Evolutionary conservation across 2,797 vertebrate genomes (phyloP).

Genomic region (Naso thynnoides): DNA sequence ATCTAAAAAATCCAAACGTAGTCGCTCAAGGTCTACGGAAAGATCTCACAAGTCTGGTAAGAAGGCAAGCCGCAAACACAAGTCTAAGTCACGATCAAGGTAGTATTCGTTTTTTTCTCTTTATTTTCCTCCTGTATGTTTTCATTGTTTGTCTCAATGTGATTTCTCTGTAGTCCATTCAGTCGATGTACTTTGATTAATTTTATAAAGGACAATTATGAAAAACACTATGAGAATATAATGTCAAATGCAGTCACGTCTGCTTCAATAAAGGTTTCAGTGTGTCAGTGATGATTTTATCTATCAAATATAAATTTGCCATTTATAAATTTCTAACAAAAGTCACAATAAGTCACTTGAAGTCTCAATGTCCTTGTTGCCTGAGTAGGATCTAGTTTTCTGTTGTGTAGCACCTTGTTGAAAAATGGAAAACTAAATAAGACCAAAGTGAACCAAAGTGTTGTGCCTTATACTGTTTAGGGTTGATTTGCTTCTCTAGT

Average conservation of each 20-base stretch:
- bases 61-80: constrained; percentile 99
- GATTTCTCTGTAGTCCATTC: constrained; percentile 64
- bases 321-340: constrained; percentile 17
- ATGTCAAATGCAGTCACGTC: constrained; percentile 23
- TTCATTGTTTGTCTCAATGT: constrained; percentile 77
- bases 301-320: constrained; percentile 22
- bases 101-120: constrained; percentile 95
- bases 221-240: constrained; percentile 12
- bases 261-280: constrained; percentile 37
- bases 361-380: constrained; percentile 2
- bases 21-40: constrained; percentile 97
- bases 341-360: no score
- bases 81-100: constrained; percentile 99
- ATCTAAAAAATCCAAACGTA: constrained; percentile 98
- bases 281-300: constrained; percentile 20
- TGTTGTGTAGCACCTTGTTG: constrained; percentile 18
- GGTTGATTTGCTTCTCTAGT: constrained; percentile 23
- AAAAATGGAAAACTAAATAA: constrained; percentile 6
- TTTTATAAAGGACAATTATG: constrained; percentile 13
- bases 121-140: constrained; percentile 81
- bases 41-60: constrained; percentile 99
- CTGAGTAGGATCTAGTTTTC: neutral
- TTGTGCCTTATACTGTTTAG: constrained; percentile 25
- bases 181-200: constrained; percentile 36
- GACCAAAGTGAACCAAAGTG: constrained; percentile 7